Base-by-base conservation (phyloP, 2,113 vertebrate species). In the Rhea americana region DNA sequence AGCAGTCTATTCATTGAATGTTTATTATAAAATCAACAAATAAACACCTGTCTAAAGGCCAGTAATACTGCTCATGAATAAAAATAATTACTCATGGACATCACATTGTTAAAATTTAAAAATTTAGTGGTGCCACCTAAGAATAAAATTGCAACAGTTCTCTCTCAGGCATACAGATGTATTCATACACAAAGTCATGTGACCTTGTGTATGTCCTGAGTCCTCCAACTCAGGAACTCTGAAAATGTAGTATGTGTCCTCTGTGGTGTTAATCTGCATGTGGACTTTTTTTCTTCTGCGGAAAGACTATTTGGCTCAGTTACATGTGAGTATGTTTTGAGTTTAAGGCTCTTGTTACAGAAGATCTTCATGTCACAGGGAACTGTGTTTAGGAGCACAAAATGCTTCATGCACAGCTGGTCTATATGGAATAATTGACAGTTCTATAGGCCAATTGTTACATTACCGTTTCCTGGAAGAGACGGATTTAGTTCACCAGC, bases 401-500 rank as follows among this genome's bases (percentile, higher is more conserved):
- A 9, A 6, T 47, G 66, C 78, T 56, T 30, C 2, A 3, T n/a
- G 59, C 72, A 32, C 94, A 92, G 95, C 95, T 94, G 94, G 25
- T 43, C 85, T 30, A 0, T 48, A 14, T 87, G 95, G 83, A 90
- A 63, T 90, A 81, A 90, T 10, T 93, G 94, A 88, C 94, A 90
- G 87, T 12, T 91, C 87, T 88, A 1, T 56, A 81, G 90, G 58
- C 90, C 51, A 61, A 68, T 95, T 96, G 94, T 94, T 96, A 58
- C 56, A 4, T 32, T 92, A 48, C 65, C 75, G 61, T 43, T 89
- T 94, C 91, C 94, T 93, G 91, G 65, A 85, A 53, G 91, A 91
- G 93, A 39, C 76, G 88, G 94, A 93, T 83, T 88, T 85, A 74
- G 87, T 94, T 95, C 94, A 68, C 76, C 76, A 83, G 70, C 82